phyloP scores from a whole-genome alignment of 92 coral and sea anemone species.

The Paramuricea clavata region DNA sequence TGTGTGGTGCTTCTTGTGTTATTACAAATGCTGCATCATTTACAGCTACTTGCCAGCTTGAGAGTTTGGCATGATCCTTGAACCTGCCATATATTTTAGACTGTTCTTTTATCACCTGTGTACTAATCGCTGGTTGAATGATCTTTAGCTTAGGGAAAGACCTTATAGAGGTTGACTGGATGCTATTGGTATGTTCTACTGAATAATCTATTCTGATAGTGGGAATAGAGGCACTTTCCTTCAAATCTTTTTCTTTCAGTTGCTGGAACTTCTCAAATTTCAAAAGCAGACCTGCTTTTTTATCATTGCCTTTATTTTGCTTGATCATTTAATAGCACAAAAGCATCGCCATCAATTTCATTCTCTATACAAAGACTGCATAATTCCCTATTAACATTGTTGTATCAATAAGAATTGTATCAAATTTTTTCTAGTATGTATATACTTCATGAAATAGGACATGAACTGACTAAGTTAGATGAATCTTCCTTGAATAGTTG shows the following conservation, averaged over 20 bases:
- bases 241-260: not conserved
- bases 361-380: constrained; percentile 1
- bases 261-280: constrained; percentile 4
- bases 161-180: not conserved
- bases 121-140: not conserved
- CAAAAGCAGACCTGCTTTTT: constrained; percentile 29
- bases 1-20: constrained; percentile 51
- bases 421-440: no score
- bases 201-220: not conserved
- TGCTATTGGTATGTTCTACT: not conserved
- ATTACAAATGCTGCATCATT: constrained; percentile 43
- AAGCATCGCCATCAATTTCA: no score
- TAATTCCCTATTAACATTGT: no score
- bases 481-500: no score
- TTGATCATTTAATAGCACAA: constrained; percentile 3
- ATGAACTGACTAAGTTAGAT: no score
- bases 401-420: no score
- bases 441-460: no score
- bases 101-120: constrained; percentile 38
- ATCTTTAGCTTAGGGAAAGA: not conserved
- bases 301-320: constrained; percentile 25
- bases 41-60: constrained; percentile 53
- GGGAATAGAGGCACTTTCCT: not conserved
- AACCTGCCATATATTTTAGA: constrained; percentile 57
- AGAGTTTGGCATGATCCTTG: constrained; percentile 44